Evolutionary conservation across 2,113 vertebrate genomes (phyloP), one percentile per base, ranked within the genome.

Genomic region (Gracilinanus agilis): DNA sequence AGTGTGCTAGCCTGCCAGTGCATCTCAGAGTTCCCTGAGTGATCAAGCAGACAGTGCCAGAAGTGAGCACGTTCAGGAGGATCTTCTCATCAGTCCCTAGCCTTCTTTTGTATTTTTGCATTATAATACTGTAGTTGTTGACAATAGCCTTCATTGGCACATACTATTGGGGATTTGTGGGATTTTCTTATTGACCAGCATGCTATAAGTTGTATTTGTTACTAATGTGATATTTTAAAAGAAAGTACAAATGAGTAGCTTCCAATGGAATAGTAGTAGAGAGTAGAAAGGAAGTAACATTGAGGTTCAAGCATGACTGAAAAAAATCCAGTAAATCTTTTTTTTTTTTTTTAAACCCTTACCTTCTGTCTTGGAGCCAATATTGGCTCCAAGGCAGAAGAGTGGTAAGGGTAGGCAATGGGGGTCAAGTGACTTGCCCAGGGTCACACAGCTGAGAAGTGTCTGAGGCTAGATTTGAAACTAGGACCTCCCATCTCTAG

Each of bases 31-130:
- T 98, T 99, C 99, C 0, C 98, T 99, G 98, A 99, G 99, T 11
- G 99, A 99, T 97, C n/a, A 99, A 99, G 95, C 99, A 99, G 98
- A 99, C 99, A 0, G 99, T 99, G 58, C 99, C 99, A 0, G 99
- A 53, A 99, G 99, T 3, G 99, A 99, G 40, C 99, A 99, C 97
- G 99, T 99, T 96, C 99, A 99, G 96, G 99, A 99, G 94, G 99
- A 99, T 97, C 99, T 99, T 92, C 99, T 99, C 91, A 99, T 99
- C 98, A 99, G 99, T 98, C 99, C 99, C 11, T 99, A 99, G 98
- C 99, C 99, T 54, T 99, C 90, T 95, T 90, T 61, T 95, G 24
- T 94, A 54, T 93, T 96, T 96, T 89, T 94, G 40, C 83, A 40
- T 5, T 94, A 13, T 53, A 94, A 2, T 92, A n/a, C 34, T 83